These are phyloP conservation scores for Cygnus buccinator DNA, from an alignment of 2,113 vertebrate species.

Conservation along the genomic window DNA sequence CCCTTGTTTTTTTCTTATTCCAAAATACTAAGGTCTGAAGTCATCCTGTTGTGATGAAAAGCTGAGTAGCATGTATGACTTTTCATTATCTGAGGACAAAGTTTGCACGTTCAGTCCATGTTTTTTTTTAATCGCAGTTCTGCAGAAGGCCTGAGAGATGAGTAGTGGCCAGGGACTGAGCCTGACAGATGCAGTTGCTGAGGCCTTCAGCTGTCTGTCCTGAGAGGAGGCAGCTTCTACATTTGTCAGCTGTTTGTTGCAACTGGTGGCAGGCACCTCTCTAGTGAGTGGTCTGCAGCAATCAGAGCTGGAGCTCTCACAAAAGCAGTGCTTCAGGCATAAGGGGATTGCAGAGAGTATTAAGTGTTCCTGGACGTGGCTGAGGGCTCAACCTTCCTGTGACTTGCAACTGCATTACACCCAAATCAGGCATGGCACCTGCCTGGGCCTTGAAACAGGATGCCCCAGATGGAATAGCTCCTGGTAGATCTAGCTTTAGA, in stretches of 20 bases:
- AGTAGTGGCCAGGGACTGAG: neutral
- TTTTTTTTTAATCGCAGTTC: neutral
- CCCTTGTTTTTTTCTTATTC: neutral
- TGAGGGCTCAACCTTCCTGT: neutral
- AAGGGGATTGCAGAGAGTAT: neutral
- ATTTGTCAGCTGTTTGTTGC: rapidly evolving
- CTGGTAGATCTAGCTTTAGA: neutral
- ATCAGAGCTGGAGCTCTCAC: neutral
- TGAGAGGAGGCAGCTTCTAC: neutral
- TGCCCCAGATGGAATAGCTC: neutral
- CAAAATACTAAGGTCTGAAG: neutral
- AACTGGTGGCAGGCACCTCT: neutral
- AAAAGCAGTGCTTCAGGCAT: neutral
- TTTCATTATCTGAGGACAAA: neutral
- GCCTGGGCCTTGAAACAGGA: neutral
- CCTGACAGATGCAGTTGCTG: neutral
- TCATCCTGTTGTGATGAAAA: neutral
- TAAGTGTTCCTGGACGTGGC: neutral
- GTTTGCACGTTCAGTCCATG: neutral
- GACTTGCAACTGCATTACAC: neutral
- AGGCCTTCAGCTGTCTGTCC: neutral
- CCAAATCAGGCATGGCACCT: neutral
- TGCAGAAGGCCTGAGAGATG: neutral
- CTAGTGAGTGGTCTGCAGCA: neutral
- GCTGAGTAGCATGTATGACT: neutral